phyloP scores from a whole-genome alignment of 53 echinoderm and acorn worm genomes.

The Echinarachnius parma region DNA sequence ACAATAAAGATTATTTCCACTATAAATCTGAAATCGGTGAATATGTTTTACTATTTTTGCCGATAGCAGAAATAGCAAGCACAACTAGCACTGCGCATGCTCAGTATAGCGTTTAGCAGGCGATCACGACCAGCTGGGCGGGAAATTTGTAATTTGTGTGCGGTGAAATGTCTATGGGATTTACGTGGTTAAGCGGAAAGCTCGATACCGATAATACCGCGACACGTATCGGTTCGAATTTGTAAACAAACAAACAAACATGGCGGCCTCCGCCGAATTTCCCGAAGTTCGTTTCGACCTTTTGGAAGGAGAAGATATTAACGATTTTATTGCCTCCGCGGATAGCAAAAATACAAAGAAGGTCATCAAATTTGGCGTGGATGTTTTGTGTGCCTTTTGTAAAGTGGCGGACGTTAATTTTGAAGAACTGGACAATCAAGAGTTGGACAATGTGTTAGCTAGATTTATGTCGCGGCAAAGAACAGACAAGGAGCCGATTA shows the following conservation, averaged over 20 bases:
- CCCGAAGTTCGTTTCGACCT: conserved; percentile 18
- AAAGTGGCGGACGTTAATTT: not conserved
- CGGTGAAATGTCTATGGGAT: too few relatives aligned
- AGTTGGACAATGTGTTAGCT: conserved; percentile 21
- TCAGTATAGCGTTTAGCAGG: too few relatives aligned
- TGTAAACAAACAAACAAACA: conserved; percentile 31
- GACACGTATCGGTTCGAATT: too few relatives aligned
- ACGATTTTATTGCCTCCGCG: not conserved
- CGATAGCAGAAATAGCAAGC: too few relatives aligned
- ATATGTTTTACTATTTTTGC: too few relatives aligned
- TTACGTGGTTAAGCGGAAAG: too few relatives aligned
- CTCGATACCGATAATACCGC: too few relatives aligned
- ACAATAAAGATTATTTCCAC: too few relatives aligned
- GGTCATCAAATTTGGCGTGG: conserved; percentile 25
- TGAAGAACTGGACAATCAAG: conserved; percentile 14
- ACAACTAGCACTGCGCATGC: too few relatives aligned
- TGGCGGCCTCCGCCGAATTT: conserved; percentile 10
- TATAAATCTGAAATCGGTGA: too few relatives aligned
- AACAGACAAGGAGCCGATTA: conserved; percentile 10
- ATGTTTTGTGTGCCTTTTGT: conserved; percentile 12
- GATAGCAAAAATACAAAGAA: conserved; percentile 21
- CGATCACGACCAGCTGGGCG: too few relatives aligned
- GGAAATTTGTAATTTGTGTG: too few relatives aligned
- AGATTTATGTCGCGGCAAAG: conserved; percentile 16
- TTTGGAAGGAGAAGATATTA: not conserved